Evolutionary conservation across 2,797 vertebrate species (phyloP), one percentile per base, ranked within the genome.

Genomic region (Alosa sapidissima): DNA sequence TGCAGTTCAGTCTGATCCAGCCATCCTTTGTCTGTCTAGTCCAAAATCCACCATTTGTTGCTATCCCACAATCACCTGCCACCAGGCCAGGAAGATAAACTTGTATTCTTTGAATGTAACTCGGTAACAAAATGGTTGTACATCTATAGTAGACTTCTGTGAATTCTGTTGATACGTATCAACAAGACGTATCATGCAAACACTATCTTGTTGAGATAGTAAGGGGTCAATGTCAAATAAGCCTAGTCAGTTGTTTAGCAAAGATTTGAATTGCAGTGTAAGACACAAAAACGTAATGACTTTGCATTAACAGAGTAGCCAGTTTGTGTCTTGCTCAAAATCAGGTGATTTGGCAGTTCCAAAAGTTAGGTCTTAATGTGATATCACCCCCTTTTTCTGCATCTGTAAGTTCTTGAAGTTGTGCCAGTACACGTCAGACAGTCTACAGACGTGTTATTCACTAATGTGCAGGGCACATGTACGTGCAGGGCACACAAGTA

Each of bases 401-500:
- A 68, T 36, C 62, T 65, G 62, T 65, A 33, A 33, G 24, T 28
- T 65, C 16, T 5, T 24, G 1, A 68, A 36, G 3, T 2, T 72
- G 28, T 36, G 33, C 65, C 65, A 36, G 62, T 9, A 8, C 58
- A 24, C 58, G 7, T 60, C 1, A 24, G n/a, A 41, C 41, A 41
- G 58, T 62, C 58, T 9, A n/a, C 9, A 62, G 6, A n/a, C 58
- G 7, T 62, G 58, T 58, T 58, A n/a, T 62, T 24, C 58, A 9
- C 58, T 24, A 62, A 62, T 62, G 58, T n/a, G n/a, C 58, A 24
- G 19, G 51, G 51, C 51, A 52, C 51, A 52, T 52, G 51, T 52
- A 52, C 3, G 13, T 21, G 2, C 72, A 11, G 41, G 19, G 19
- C 65, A 16, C 65, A 72, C n/a, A 16, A 60, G 54, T 86, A 90